Percentiles rank a stretch among this genome's conserved stretches.
These are phyloP conservation scores for Ochotona curzoniae DNA, from an alignment of 2,113 vertebrate genomes.

Conservation along the genomic window DNA sequence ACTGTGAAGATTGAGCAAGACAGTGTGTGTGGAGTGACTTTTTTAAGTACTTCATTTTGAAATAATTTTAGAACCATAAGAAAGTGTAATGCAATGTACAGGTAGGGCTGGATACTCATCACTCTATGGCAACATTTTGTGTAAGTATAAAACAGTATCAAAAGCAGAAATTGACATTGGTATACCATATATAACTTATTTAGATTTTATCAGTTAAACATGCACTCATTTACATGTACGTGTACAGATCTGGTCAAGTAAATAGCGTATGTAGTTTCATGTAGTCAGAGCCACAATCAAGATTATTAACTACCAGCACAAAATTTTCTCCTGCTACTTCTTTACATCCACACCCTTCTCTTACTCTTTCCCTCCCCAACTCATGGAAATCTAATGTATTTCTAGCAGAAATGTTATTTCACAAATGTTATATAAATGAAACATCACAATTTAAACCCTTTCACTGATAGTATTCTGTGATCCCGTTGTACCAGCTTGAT, in stretches of 20 bases:
- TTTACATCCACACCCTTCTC: background rate
- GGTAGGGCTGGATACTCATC: background rate
- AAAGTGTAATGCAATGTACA: background rate
- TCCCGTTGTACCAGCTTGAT: background rate
- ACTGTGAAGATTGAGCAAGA: background rate
- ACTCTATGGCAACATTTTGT: background rate
- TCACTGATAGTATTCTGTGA: background rate
- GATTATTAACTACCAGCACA: background rate
- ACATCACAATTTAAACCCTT: background rate
- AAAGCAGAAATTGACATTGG: background rate
- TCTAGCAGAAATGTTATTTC: background rate
- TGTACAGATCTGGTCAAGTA: background rate
- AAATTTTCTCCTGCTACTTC: background rate
- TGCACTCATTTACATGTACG: background rate
- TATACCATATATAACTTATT: background rate
- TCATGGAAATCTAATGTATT: background rate
- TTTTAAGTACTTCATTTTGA: constrained; percentile 13
- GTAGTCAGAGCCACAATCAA: background rate
- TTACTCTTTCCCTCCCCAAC: background rate
- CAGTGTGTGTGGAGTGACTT: background rate
- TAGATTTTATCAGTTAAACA: background rate
- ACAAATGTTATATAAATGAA: background rate
- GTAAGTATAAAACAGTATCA: background rate
- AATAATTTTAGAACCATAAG: background rate
- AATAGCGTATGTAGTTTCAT: background rate